Conservation (phyloP, 1,140 invertebrate species). For the Papilio dardanus region DNA sequence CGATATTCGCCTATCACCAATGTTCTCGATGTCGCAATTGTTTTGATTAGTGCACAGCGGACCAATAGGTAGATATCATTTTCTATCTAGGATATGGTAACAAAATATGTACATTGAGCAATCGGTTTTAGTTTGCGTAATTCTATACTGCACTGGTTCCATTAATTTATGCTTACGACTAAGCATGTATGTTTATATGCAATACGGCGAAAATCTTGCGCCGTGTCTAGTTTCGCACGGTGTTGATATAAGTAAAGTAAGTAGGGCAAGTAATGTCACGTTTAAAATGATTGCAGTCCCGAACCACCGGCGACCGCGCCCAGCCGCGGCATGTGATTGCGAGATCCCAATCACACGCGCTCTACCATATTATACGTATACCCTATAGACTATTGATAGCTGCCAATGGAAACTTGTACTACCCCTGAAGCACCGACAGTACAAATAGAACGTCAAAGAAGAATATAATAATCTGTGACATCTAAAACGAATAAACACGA, state of each 20-base stretch:
- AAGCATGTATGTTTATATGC: constrained; percentile 14
- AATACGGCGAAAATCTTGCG: constrained; percentile 7
- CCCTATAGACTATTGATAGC: background rate
- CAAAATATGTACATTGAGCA: constrained; percentile 17
- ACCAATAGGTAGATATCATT: background rate
- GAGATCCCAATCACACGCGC: constrained; percentile 55
- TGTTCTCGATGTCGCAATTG: background rate
- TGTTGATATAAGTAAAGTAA: constrained; percentile 28
- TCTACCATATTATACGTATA: constrained; percentile 16
- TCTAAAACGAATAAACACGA: background rate
- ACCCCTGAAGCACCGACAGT: background rate
- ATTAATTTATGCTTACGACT: constrained; percentile 11
- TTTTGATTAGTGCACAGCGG: background rate
- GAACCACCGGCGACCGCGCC: constrained; percentile 58
- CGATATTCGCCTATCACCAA: background rate
- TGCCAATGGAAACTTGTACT: constrained; percentile 5
- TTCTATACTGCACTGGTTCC: background rate
- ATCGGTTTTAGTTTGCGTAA: constrained; percentile 11
- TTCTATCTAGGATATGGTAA: constrained; percentile 11
- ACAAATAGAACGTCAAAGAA: background rate
- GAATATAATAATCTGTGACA: background rate
- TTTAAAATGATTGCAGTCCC: constrained; percentile 52
- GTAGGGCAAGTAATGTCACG: constrained; percentile 30
- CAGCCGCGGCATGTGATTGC: constrained; percentile 63
- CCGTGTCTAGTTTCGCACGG: constrained; percentile 25